Conservation (phyloP, 2,797 vertebrate species). For the Cuculus canorus region DNA sequence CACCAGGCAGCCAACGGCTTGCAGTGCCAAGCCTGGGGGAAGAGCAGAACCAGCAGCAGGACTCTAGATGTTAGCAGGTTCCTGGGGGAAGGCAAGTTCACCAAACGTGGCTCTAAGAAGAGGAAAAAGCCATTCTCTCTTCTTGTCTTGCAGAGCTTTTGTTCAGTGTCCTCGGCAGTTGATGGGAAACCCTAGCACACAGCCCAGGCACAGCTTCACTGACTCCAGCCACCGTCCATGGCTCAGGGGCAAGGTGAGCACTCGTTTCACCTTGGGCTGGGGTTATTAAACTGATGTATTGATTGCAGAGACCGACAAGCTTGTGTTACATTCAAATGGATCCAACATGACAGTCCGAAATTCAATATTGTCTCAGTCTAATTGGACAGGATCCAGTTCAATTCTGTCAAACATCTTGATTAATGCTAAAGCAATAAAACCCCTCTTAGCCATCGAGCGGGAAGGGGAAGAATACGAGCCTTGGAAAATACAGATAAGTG, state of each 20-base stretch:
- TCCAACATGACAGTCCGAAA: not conserved
- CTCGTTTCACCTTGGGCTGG: not conserved
- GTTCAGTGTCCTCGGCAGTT: not conserved
- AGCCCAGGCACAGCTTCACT: not conserved
- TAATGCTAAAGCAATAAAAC: slow-evolving; percentile 19
- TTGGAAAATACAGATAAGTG: not conserved
- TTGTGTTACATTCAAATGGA: not conserved
- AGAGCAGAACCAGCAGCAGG: not conserved
- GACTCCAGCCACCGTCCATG: rapidly evolving
- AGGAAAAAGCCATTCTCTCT: not conserved
- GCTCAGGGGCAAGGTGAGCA: not conserved
- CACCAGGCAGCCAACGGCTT: not conserved
- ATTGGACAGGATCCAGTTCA: not conserved
- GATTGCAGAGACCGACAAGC: not conserved
- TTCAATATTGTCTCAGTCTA: not conserved
- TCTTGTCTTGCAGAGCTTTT: not conserved
- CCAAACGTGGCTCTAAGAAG: rapidly evolving
- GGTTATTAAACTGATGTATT: not conserved
- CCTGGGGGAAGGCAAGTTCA: not conserved
- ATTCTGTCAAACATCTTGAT: not conserved
- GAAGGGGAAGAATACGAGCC: slow-evolving; percentile 12
- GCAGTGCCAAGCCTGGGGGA: not conserved
- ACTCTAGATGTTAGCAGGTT: not conserved
- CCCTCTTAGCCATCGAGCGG: not conserved
- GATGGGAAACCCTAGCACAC: rapidly evolving